Percentiles rank a stretch among this genome's conserved stretches.
Evolutionary conservation across 2,888 invertebrate genomes (phyloP).

Genomic region (Dione juno): DNA sequence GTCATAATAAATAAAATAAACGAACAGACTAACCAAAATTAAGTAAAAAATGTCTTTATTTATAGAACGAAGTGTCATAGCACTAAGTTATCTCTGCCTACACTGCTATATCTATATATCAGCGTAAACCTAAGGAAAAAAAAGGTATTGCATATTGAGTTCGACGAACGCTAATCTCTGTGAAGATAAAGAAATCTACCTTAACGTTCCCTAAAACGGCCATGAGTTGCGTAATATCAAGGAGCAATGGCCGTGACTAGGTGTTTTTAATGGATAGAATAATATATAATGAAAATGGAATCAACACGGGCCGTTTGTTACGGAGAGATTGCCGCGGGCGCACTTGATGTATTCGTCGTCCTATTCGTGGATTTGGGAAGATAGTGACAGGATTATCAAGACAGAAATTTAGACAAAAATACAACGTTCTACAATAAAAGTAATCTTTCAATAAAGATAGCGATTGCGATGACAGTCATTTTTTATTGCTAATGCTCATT

Average conservation of each 20-base stretch:
- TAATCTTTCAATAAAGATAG: slow-evolving; percentile 22
- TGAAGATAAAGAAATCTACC: slow-evolving; percentile 40
- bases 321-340: not conserved
- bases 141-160: slow-evolving; percentile 38
- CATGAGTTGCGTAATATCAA: slow-evolving; percentile 57
- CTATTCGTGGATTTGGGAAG: slow-evolving; percentile 53
- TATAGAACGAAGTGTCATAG: no score
- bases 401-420: slow-evolving; percentile 28
- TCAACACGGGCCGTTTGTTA: not conserved
- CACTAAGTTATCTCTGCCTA: no score
- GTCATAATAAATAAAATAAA: no score
- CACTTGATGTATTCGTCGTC: slow-evolving; percentile 65
- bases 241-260: slow-evolving; percentile 61
- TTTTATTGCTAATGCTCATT: slow-evolving; percentile 10
- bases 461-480: slow-evolving; percentile 3
- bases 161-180: slow-evolving; percentile 48
- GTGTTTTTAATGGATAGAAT: slow-evolving; percentile 47
- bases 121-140: not conserved
- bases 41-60: no score
- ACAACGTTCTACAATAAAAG: slow-evolving; percentile 12
- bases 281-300: not conserved
- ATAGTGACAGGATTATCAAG: slow-evolving; percentile 52
- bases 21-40: no score
- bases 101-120: no score
- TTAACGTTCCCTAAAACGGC: slow-evolving; percentile 29